These are phyloP conservation scores for Holacanthus passer DNA, from an alignment of 2,113 vertebrate genomes.

Conservation along the genomic window DNA sequence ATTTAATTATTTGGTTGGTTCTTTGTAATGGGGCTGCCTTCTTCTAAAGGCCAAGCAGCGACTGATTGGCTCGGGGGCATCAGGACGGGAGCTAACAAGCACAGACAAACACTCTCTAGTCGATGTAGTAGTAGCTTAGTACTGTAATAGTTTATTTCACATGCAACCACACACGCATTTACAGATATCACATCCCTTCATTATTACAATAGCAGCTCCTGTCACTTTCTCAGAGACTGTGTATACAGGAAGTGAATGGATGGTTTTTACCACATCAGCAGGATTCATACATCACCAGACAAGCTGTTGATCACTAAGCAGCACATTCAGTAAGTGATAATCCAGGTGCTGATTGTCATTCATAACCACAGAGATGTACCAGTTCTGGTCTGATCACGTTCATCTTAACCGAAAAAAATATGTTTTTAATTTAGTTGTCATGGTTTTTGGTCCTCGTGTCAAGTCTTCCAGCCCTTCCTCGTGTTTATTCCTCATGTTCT, in stretches of 20 bases:
- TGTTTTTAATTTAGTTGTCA: not conserved
- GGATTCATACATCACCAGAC: not conserved
- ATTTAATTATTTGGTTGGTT: slow-evolving; percentile 41
- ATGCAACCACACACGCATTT: slow-evolving; percentile 21
- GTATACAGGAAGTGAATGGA: not conserved
- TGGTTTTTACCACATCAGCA: not conserved
- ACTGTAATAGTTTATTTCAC: not conserved
- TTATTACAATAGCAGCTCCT: slow-evolving; percentile 6
- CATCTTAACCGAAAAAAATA: not conserved
- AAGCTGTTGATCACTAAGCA: slow-evolving; percentile 4
- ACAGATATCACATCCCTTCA: slow-evolving; percentile 19
- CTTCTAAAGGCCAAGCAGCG: slow-evolving; percentile 47
- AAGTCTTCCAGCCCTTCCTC: no score
- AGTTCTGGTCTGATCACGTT: not conserved
- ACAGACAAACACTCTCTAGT: not conserved
- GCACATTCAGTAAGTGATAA: not conserved
- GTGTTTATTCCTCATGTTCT: no score
- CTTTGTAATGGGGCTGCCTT: slow-evolving; percentile 1
- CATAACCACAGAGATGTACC: not conserved
- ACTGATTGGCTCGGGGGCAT: slow-evolving; percentile 21
- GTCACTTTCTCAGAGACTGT: not conserved
- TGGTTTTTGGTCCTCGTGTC: no score
- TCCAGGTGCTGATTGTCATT: slow-evolving; percentile 1
- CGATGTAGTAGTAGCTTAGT: not conserved
- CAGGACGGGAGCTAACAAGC: slow-evolving; percentile 16